A percentile compares a stretch with the other conserved stretches of the same genome.
These are phyloP conservation scores for Prosapia bicincta DNA, from an alignment of 2,888 invertebrate species.

Conservation along the genomic window DNA sequence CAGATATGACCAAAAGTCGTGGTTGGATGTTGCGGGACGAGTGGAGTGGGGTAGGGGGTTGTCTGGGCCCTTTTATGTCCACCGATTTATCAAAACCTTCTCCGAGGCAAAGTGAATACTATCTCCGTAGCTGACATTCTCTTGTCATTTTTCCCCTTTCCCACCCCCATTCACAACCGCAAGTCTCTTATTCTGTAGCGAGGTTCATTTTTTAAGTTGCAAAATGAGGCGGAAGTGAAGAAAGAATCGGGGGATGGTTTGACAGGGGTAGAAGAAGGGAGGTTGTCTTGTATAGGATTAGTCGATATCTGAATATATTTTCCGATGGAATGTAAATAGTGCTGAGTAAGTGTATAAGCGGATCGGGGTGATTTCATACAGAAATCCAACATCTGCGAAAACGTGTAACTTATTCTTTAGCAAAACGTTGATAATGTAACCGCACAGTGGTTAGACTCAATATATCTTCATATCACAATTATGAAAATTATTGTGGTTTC, in stretches of 20 bases:
- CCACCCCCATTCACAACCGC: slow-evolving; percentile 6
- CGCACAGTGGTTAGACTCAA: too few species aligned
- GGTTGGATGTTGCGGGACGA: slow-evolving; percentile 19
- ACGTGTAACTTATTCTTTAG: too few species aligned
- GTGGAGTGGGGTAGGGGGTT: slow-evolving; percentile 31
- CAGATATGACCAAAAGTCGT: slow-evolving; percentile 32
- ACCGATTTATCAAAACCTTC: slow-evolving; percentile 40
- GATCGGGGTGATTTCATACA: too few species aligned
- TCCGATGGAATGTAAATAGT: neutral
- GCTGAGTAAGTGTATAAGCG: neutral
- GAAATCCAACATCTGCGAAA: too few species aligned
- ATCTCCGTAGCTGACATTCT: slow-evolving; percentile 39
- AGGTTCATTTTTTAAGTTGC: slow-evolving; percentile 39
- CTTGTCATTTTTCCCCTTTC: slow-evolving; percentile 38
- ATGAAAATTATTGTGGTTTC: too few species aligned
- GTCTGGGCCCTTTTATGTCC: slow-evolving; percentile 38
- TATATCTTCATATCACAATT: too few species aligned
- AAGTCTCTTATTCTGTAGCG: slow-evolving; percentile 31
- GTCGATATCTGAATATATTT: slow-evolving; percentile 10
- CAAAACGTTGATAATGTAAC: too few species aligned
- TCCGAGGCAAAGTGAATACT: slow-evolving; percentile 38
- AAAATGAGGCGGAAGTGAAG: slow-evolving; percentile 39
- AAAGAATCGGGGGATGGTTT: slow-evolving; percentile 11
- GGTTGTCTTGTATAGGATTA: slow-evolving; percentile 3
- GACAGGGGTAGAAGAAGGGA: slow-evolving; percentile 10